Evolutionary conservation across 2,113 vertebrate genomes (phyloP).

Genomic region (Periophthalmus modestus): DNA sequence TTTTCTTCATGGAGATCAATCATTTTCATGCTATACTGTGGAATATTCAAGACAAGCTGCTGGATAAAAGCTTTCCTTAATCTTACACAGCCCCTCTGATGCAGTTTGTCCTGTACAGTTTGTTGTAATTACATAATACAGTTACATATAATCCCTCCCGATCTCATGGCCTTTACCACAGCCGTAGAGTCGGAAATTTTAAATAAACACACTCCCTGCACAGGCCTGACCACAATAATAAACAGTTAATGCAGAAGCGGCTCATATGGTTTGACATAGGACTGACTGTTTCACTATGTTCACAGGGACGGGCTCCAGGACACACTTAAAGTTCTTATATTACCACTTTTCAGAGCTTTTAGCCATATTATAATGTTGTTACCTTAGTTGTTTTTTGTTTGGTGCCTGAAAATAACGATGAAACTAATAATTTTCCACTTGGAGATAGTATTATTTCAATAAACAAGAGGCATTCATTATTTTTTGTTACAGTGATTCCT

Average conservation of each 20-base stretch:
- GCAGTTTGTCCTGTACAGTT: not conserved
- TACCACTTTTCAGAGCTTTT: no score
- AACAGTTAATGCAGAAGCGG: conserved; percentile 1
- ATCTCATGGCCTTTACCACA: not conserved
- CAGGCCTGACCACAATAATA: not conserved
- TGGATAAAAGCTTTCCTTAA: no score
- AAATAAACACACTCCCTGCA: not conserved
- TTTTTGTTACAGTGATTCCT: no score
- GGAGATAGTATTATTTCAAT: no score
- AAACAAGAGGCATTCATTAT: no score
- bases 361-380: no score
- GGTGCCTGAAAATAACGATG: no score
- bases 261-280: not conserved
- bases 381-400: no score
- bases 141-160: not conserved
- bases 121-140: not conserved
- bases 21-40: no score
- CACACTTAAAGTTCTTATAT: conserved; percentile 18
- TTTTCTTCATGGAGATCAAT: no score
- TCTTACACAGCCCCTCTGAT: not conserved
- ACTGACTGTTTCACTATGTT: conserved; percentile 50
- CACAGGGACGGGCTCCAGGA: conserved; percentile 39
- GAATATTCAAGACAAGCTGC: no score
- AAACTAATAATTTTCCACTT: no score
- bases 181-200: not conserved